phyloP scores from a whole-genome alignment of 2,113 vertebrate species.

The Heloderma charlesbogerti region DNA sequence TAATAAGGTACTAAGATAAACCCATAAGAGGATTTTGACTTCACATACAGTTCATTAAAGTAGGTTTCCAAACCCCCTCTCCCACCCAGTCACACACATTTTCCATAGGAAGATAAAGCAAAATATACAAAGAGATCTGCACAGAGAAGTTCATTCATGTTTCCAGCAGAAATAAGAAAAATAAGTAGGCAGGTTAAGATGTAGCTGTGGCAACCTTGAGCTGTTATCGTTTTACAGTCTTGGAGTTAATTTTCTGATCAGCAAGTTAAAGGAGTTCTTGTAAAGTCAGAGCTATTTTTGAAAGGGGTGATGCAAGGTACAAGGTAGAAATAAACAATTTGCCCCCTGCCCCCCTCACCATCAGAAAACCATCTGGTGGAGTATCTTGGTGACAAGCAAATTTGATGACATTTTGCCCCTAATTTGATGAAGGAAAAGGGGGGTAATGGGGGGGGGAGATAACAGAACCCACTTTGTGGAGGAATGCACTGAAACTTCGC shows the following conservation, averaged over 20 bases:
- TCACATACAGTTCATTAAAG: background rate
- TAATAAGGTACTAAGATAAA: background rate
- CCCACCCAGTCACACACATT: background rate
- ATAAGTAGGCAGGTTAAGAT: conserved; percentile 57
- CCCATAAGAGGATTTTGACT: background rate
- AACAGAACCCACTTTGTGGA: conserved; percentile 6
- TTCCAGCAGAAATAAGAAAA: conserved; percentile 33
- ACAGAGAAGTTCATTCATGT: background rate
- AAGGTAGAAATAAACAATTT: conserved; percentile 57
- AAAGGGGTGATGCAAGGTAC: conserved; percentile 45
- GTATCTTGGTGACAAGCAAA: conserved; percentile 33
- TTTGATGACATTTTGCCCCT: conserved; percentile 38
- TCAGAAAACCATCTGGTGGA: conserved; percentile 53
- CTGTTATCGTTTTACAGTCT: conserved; percentile 63
- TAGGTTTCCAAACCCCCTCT: conserved; percentile 22
- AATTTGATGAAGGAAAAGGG: conserved; percentile 50
- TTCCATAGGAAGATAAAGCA: background rate
- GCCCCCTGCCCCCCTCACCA: conserved; percentile 3
- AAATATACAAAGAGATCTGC: conserved; percentile 5
- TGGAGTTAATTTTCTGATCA: conserved; percentile 72
- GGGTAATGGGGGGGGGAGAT: conserved; percentile 14
- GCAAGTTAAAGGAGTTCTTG: conserved; percentile 63
- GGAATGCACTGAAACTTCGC: background rate
- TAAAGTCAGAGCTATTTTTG: conserved; percentile 56
- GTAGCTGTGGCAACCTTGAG: conserved; percentile 67